Evolutionary conservation across 2,888 invertebrate genomes (phyloP), one percentile per base, ranked within the genome.

Genomic region (Agriopis marginaria): DNA sequence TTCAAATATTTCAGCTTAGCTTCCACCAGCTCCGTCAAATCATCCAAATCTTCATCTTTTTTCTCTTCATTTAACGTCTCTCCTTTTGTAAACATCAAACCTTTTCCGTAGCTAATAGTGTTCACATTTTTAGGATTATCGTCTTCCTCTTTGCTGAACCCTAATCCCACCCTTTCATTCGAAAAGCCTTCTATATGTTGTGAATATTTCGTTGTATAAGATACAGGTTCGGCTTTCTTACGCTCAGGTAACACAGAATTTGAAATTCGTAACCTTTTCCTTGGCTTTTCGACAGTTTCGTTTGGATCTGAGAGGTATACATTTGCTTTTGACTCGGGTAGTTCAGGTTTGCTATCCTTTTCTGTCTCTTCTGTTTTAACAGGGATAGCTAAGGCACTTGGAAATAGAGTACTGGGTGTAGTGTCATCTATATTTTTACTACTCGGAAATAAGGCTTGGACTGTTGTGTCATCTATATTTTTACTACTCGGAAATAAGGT

Each of bases 1-100:
- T 89, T 92, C 76, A 95, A 77, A 75, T 94, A 95, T 80, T 92
- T 94, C 77, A 95, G 80, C 80, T 95, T 95, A 8, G 95, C 94
- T 72, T 92, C 92, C 50, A 95, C 82, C 39, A 95, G 75, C 0
- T 92, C 91, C 0, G 88, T 87, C 75, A 89, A 59, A 45, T 90
- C 89, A 2, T 93, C 91, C 64, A 91, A 75, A 7, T 86, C 88
- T 23, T 90, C 90, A 40, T 91, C 90, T 63, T 86, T 88, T 51
- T 87, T 89, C 3, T 89, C 89, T 55, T 91, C 92, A 72, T 93
- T 92, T 67, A 95, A 78, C 0, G 89, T 89, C 79, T 95, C 95
- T 1, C 95, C 95, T 79, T 95, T 95, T 0, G 95, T 92, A 72
- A 95, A 95, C 73, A 87, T 84, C 68, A 95, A 82, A 0, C 91